phyloP scores from a whole-genome alignment of 2,888 invertebrate species.

The Plagiodera versicolora region DNA sequence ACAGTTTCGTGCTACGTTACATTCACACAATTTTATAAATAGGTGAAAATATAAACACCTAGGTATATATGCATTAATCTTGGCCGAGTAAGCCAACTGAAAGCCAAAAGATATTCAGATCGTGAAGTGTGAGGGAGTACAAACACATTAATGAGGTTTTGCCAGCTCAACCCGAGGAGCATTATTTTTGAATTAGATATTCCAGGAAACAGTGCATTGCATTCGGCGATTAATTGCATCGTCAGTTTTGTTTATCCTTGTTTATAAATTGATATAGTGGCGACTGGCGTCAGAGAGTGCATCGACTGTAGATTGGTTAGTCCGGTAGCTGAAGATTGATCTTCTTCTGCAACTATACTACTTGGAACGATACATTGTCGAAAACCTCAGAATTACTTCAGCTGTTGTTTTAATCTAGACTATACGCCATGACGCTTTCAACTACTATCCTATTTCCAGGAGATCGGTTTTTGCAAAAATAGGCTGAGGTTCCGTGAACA shows the following conservation, averaged over 20 bases:
- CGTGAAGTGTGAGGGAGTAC: slow-evolving; percentile 12
- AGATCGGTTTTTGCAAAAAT: too few species aligned
- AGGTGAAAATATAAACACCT: slow-evolving; percentile 11
- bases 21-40: slow-evolving; percentile 12
- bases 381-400: too few species aligned
- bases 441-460: too few species aligned
- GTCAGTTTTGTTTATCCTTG: background rate
- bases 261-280: too few species aligned
- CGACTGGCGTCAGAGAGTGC: background rate
- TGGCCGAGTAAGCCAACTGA: slow-evolving; percentile 5
- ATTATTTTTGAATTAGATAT: slow-evolving; percentile 9
- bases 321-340: background rate
- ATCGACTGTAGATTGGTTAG: background rate
- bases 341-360: background rate
- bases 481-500: too few species aligned
- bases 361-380: too few species aligned
- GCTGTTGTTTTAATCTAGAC: too few species aligned
- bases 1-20: background rate
- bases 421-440: too few species aligned
- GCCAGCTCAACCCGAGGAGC: background rate
- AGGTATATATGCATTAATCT: slow-evolving; percentile 12
- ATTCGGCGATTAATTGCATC: background rate
- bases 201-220: slow-evolving; percentile 3
- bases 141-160: slow-evolving; percentile 11
- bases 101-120: slow-evolving; percentile 2